A percentile compares a stretch with the other conserved stretches of the same genome.
These are phyloP conservation scores for Idaea straminata DNA, from an alignment of 2,888 invertebrate species.

Conservation along the genomic window DNA sequence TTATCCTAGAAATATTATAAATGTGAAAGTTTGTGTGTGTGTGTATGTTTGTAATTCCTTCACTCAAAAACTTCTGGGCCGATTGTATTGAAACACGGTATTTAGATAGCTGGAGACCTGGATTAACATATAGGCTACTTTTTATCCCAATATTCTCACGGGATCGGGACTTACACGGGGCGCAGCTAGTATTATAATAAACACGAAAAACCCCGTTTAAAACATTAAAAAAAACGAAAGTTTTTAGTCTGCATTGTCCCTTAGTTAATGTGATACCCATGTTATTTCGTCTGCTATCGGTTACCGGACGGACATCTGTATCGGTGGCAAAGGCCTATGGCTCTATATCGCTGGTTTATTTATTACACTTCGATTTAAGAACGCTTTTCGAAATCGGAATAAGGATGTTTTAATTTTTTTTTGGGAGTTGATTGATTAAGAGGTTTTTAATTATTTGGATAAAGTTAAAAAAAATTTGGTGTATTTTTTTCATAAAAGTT, in stretches of 20 bases:
- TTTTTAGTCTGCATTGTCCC: not conserved
- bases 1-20: too few species aligned
- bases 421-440: constrained; percentile 28
- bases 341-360: constrained; percentile 73
- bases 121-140: too few species aligned
- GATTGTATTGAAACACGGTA: too few species aligned
- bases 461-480: not conserved
- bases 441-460: not conserved
- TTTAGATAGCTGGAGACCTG: too few species aligned
- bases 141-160: too few species aligned
- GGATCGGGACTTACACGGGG: too few species aligned
- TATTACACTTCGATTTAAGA: constrained; percentile 63
- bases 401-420: constrained; percentile 37
- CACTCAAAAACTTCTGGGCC: too few species aligned
- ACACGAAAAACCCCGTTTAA: too few species aligned
- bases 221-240: not conserved
- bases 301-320: constrained; percentile 72
- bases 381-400: constrained; percentile 40
- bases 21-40: too few species aligned
- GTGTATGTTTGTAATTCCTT: too few species aligned
- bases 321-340: constrained; percentile 71
- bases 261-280: constrained; percentile 73
- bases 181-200: too few species aligned
- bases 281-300: constrained; percentile 73
- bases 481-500: not conserved